phyloP scores from a whole-genome alignment of 2,113 vertebrate species.

The Hemichromis elongatus region DNA sequence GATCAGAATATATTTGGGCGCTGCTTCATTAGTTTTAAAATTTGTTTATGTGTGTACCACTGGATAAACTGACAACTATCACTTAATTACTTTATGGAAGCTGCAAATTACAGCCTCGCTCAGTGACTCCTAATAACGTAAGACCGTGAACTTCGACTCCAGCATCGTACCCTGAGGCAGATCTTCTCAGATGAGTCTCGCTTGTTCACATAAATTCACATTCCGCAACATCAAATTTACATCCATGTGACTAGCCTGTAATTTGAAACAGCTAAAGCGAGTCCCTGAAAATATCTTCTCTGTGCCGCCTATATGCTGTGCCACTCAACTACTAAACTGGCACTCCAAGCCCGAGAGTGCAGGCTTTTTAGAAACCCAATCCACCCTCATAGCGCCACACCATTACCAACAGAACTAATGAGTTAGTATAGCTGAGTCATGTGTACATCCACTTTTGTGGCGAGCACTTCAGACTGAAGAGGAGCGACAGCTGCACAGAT shows the following conservation, averaged over 20 bases:
- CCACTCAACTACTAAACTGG: background rate
- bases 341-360: background rate
- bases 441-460: background rate
- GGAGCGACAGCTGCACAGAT: background rate
- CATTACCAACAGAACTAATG: conserved; percentile 11
- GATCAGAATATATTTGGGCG: background rate
- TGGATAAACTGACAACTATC: background rate
- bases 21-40: background rate
- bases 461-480: background rate
- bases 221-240: background rate
- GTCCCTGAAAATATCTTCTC: background rate
- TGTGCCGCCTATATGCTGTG: background rate
- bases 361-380: background rate
- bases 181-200: background rate
- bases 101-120: background rate
- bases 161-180: background rate
- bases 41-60: background rate
- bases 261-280: background rate
- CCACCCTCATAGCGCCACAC: background rate
- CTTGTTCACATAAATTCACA: background rate
- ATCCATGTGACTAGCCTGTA: background rate
- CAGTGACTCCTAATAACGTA: background rate
- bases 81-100: background rate
- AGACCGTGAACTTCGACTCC: background rate
- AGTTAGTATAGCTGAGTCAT: conserved; percentile 18